A percentile compares a stretch with the other conserved stretches of the same genome.
Evolutionary conservation across 2,888 invertebrate species (phyloP).

Genomic region (Epinotia bilunana): DNA sequence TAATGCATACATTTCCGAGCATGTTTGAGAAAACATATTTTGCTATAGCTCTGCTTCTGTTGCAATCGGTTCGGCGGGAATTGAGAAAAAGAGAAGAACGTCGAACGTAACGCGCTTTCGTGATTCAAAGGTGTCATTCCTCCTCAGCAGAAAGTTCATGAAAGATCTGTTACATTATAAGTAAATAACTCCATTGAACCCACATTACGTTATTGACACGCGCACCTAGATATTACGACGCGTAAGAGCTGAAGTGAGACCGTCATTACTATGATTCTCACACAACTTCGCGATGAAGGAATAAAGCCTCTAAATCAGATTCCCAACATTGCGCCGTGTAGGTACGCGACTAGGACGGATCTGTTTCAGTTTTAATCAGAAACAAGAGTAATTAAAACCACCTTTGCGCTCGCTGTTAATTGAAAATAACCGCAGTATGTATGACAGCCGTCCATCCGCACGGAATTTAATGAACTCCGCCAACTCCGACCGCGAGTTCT

Average conservation of each 20-base stretch:
- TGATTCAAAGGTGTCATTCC: not conserved
- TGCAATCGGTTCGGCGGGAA: too few relatives aligned
- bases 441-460: conserved; percentile 16
- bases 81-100: too few relatives aligned
- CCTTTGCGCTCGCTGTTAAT: conserved; percentile 28
- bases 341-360: not conserved
- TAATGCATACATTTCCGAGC: too few relatives aligned
- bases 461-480: conserved; percentile 26
- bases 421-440: conserved; percentile 29
- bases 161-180: not conserved
- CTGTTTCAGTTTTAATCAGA: conserved; percentile 25
- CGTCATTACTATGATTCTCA: not conserved
- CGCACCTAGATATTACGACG: too few relatives aligned
- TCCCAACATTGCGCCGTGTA: not conserved
- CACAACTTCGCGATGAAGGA: not conserved
- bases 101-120: not conserved
- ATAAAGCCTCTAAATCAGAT: conserved; percentile 1
- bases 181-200: too few relatives aligned
- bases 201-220: too few relatives aligned
- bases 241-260: not conserved
- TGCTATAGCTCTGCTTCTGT: too few relatives aligned
- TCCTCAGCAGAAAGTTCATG: not conserved
- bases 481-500: conserved; percentile 22
- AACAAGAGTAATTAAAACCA: conserved; percentile 36
- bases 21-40: too few relatives aligned